A percentile compares a stretch with the other conserved stretches of the same genome.
phyloP scores from a whole-genome alignment of 2,797 vertebrate genomes.

The Bradypodion ventrale region DNA sequence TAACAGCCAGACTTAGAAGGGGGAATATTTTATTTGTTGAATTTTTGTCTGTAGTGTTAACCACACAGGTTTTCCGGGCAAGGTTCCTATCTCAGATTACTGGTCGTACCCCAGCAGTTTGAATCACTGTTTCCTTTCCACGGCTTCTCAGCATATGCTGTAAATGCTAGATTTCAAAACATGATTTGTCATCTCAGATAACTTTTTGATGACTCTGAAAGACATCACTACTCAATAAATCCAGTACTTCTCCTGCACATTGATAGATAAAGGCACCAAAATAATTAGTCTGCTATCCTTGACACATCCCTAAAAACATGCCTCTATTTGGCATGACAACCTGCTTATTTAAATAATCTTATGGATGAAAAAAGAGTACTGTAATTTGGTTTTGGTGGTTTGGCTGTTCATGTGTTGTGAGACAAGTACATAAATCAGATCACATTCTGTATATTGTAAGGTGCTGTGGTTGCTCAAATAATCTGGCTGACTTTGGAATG shows the following conservation, averaged over 20 bases:
- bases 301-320: too few relatives aligned
- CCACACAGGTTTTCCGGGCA: background rate
- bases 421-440: background rate
- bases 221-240: background rate
- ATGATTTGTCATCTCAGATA: background rate
- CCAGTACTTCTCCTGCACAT: background rate
- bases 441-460: background rate
- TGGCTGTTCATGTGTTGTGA: background rate
- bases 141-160: background rate
- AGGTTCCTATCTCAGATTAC: background rate
- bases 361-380: constrained; percentile 12
- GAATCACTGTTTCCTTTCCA: background rate
- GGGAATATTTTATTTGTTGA: background rate
- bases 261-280: background rate
- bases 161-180: background rate
- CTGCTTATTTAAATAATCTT: background rate
- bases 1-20: background rate
- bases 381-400: background rate
- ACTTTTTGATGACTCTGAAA: background rate
- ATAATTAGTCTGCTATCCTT: background rate
- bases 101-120: background rate
- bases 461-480: background rate
- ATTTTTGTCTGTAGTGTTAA: background rate
- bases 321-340: too few relatives aligned
- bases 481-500: background rate